Conservation (phyloP, 2,888 invertebrate genomes). For the Nemotelus nigrinus region DNA sequence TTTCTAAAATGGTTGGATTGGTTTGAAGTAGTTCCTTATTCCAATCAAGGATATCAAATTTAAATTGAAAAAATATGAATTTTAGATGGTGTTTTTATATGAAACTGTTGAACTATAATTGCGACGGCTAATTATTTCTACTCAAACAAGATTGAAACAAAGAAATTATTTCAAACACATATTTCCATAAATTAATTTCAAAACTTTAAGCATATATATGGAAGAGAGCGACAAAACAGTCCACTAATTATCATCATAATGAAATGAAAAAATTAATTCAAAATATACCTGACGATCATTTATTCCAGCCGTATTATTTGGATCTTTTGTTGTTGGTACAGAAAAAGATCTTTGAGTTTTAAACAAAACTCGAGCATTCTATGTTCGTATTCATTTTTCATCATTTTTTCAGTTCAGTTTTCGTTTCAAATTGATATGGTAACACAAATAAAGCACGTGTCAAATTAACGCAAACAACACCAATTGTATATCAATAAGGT, state of each 20-base stretch:
- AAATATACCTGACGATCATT: constrained; percentile 65
- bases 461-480: constrained; percentile 37
- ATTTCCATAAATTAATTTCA: too few species aligned
- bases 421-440: not conserved
- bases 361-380: constrained; percentile 81
- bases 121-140: too few species aligned
- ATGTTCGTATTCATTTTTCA: constrained; percentile 46
- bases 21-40: not conserved
- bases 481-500: constrained; percentile 27
- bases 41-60: constrained; percentile 7
- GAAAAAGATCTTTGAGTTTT: constrained; percentile 93
- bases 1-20: not conserved
- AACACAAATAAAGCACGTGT: constrained; percentile 24
- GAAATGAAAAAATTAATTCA: constrained; percentile 39
- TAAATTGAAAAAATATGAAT: not conserved
- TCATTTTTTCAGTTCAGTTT: constrained; percentile 19
- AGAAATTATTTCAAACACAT: too few species aligned
- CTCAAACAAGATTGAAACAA: too few species aligned
- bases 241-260: not conserved
- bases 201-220: too few species aligned
- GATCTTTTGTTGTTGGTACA: constrained; percentile 88
- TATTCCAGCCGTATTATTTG: constrained; percentile 65
- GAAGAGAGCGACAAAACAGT: too few species aligned
- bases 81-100: not conserved
- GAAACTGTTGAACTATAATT: too few species aligned